Percentiles rank a stretch among this genome's conserved stretches.
Evolutionary conservation across 1,140 invertebrate species (phyloP).

Genomic region (Bombus consobrinus): DNA sequence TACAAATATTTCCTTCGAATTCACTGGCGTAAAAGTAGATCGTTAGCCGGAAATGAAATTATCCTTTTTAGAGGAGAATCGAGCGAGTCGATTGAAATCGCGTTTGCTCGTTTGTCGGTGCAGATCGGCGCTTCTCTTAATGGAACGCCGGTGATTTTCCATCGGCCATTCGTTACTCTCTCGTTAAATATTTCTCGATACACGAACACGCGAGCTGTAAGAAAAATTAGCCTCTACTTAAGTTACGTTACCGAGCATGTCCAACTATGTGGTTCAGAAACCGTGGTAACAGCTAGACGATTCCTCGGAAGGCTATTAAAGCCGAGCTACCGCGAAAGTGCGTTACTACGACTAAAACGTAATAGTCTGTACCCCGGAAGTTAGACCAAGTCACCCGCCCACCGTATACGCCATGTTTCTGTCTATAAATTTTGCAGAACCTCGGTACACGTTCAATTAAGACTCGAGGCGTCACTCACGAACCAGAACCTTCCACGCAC

Average conservation of each 20-base stretch:
- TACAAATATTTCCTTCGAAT: neutral
- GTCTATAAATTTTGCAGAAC: constrained; percentile 5
- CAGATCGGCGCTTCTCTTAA: constrained; percentile 20
- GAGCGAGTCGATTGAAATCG: neutral
- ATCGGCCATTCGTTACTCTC: neutral
- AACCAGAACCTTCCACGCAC: constrained; percentile 25
- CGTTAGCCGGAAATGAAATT: neutral
- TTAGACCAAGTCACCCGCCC: neutral
- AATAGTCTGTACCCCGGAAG: constrained; percentile 35
- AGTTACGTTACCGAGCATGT: constrained; percentile 79
- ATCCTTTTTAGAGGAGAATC: neutral
- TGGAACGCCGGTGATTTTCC: neutral
- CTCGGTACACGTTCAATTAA: neutral
- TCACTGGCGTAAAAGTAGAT: neutral
- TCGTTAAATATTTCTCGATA: constrained; percentile 17
- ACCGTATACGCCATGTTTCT: neutral
- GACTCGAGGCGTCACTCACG: neutral
- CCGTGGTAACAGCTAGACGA: constrained; percentile 82
- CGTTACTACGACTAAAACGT: constrained; percentile 36
- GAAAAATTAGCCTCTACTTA: constrained; percentile 71
- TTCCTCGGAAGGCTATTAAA: constrained; percentile 67
- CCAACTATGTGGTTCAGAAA: constrained; percentile 81
- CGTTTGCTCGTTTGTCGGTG: constrained; percentile 5
- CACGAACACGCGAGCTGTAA: neutral
- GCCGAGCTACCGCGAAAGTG: constrained; percentile 42